These are phyloP conservation scores for Anas capensis DNA, from an alignment of 2,797 vertebrate species.

Conservation along the genomic window DNA sequence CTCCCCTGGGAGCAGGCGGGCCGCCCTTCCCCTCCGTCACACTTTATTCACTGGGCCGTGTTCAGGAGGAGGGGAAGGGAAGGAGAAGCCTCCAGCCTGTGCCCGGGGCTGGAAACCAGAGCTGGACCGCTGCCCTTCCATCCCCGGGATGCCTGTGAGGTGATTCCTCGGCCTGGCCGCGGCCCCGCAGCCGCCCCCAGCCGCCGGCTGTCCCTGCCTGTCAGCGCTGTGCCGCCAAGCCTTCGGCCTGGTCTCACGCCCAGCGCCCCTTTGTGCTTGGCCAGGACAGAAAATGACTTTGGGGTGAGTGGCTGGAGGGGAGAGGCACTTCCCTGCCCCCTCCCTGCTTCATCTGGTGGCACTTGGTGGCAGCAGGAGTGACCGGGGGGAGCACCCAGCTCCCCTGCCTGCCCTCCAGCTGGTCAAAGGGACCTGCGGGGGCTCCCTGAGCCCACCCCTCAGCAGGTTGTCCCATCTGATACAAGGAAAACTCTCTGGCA, in stretches of 20 bases:
- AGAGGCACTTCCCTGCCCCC: neutral
- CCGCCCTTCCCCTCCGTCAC: neutral
- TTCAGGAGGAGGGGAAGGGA: neutral
- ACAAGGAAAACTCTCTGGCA: neutral
- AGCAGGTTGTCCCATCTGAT: neutral
- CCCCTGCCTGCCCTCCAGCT: too few species aligned
- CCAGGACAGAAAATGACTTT: neutral
- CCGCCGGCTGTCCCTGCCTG: neutral
- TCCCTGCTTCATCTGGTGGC: neutral
- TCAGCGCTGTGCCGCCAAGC: neutral
- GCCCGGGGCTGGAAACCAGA: neutral
- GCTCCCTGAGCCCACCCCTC: neutral
- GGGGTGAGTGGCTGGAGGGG: neutral
- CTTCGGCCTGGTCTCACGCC: neutral
- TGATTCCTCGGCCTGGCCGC: neutral
- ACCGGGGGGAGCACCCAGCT: neutral
- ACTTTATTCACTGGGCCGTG: rapidly evolving
- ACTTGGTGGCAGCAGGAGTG: neutral
- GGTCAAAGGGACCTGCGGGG: neutral
- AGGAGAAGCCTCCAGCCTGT: neutral
- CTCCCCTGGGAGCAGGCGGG: neutral
- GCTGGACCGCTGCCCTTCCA: neutral
- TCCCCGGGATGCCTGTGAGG: neutral
- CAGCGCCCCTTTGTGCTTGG: neutral
- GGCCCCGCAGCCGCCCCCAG: neutral